Percentiles rank a stretch among this genome's conserved stretches.
Evolutionary conservation across 2,888 invertebrate species (phyloP).

Genomic region (Hybos culiciformis): DNA sequence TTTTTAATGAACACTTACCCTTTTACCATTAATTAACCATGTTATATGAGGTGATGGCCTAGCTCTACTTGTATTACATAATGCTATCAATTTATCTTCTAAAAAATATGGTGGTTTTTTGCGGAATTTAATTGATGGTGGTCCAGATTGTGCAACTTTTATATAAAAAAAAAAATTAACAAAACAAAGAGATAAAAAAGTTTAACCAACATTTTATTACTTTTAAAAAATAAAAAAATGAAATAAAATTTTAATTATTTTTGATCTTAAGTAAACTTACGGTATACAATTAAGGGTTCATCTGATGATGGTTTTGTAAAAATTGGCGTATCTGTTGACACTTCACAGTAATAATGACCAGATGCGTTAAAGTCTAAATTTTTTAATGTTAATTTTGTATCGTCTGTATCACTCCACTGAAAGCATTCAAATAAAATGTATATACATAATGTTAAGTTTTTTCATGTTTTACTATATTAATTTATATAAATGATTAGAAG

Average conservation of each 20-base stretch:
- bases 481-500: too few relatives aligned
- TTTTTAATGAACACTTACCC: constrained; percentile 37
- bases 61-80: constrained; percentile 54
- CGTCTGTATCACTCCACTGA: constrained; percentile 31
- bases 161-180: neutral
- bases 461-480: too few relatives aligned
- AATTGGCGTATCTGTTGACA: constrained; percentile 67
- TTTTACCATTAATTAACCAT: constrained; percentile 57
- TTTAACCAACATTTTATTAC: neutral
- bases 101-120: constrained; percentile 41
- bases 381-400: constrained; percentile 41
- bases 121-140: constrained; percentile 51
- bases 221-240: neutral
- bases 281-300: constrained; percentile 65
- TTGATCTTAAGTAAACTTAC: constrained; percentile 42
- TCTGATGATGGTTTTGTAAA: constrained; percentile 67
- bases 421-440: constrained; percentile 1
- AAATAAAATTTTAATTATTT: neutral
- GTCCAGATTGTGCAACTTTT: constrained; percentile 47
- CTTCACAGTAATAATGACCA: constrained; percentile 68
- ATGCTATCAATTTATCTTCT: constrained; percentile 51
- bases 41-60: constrained; percentile 55
- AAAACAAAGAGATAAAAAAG: neutral
- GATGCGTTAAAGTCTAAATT: constrained; percentile 63
- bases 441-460: too few relatives aligned